These are phyloP conservation scores for Catocala nupta DNA, from an alignment of 2,888 invertebrate species.

Conservation along the genomic window DNA sequence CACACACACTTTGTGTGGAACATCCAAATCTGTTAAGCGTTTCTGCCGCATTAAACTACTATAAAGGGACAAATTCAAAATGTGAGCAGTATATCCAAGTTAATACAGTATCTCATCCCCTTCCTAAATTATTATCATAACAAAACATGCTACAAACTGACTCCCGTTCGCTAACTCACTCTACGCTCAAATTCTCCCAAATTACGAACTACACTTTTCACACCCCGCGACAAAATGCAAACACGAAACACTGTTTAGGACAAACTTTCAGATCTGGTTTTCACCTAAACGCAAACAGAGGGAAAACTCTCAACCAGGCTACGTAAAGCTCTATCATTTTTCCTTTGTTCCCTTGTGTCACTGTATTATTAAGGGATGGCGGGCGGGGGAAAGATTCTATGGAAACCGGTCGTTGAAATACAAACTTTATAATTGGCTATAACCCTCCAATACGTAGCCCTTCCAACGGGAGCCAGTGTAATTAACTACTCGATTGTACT, in stretches of 20 bases:
- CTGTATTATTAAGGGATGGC: constrained; percentile 17
- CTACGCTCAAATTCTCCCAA: constrained; percentile 47
- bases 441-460: constrained; percentile 74
- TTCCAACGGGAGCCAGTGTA: constrained; percentile 63
- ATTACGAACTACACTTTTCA: constrained; percentile 63
- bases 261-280: constrained; percentile 79
- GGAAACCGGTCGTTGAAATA: constrained; percentile 58
- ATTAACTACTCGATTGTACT: constrained; percentile 76
- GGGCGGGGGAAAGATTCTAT: constrained; percentile 47
- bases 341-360: constrained; percentile 24
- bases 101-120: constrained; percentile 19
- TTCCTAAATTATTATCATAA: constrained; percentile 44
- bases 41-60: too few species aligned
- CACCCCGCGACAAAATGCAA: constrained; percentile 60
- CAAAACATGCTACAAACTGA: constrained; percentile 55
- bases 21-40: too few species aligned
- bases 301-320: constrained; percentile 55
- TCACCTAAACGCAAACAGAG: constrained; percentile 75
- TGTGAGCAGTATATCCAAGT: background rate
- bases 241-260: constrained; percentile 69
- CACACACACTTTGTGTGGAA: too few species aligned
- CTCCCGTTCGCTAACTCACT: constrained; percentile 35
- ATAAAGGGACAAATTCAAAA: background rate
- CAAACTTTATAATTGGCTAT: constrained; percentile 85
- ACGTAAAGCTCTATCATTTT: constrained; percentile 51